Base-by-base conservation (phyloP, 2,797 vertebrate species). In the Remorina albescens region DNA sequence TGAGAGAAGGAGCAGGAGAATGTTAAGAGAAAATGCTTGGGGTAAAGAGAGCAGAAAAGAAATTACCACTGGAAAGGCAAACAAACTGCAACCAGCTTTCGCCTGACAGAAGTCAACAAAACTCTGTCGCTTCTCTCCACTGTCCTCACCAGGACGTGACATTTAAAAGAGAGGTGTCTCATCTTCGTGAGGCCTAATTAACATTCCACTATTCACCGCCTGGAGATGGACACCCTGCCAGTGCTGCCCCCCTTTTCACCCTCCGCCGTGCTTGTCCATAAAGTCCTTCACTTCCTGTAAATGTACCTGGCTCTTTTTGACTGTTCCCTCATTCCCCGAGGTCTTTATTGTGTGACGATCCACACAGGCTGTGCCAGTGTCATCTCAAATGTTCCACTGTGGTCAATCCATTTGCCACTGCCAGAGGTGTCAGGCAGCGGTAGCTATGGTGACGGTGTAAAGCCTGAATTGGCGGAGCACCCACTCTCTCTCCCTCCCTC, bases 361-460 rank as follows among this genome's bases (percentile, higher is more conserved):
- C 86, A 77, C 85, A 68, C 74, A 64, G 89, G 63, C 87, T 73
- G 80, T 88, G 86, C 79, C 87, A 76, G 81, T 67, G 83, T 82
- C 81, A 59, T 67, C 87, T 90, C 86, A 89, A 89, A 89, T 89
- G 82, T 87, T 91, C 81, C 86, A 62, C 90, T 80, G 82, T 78
- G 91, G 86, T 88, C 83, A 82, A 78, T 86, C 86, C 55, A 83
- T 86, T 92, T 82, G 84, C 88, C 74, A 74, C 78, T 72, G 89
- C 85, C 83, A 61, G 77, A 67, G 80, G 84, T 84, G 87, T 88
- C 86, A 51, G 75, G 75, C 80, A 46, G 83, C 25, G 58, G 91
- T 94, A 86, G 86, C 93, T 89, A 93, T 93, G 86, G 90, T 41
- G 85, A 94, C 88, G 4, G 78, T 81, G 84, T 76, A 44, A 64